Evolutionary conservation across 2,113 vertebrate species (phyloP).

Genomic region (Cryptotis parvus): DNA sequence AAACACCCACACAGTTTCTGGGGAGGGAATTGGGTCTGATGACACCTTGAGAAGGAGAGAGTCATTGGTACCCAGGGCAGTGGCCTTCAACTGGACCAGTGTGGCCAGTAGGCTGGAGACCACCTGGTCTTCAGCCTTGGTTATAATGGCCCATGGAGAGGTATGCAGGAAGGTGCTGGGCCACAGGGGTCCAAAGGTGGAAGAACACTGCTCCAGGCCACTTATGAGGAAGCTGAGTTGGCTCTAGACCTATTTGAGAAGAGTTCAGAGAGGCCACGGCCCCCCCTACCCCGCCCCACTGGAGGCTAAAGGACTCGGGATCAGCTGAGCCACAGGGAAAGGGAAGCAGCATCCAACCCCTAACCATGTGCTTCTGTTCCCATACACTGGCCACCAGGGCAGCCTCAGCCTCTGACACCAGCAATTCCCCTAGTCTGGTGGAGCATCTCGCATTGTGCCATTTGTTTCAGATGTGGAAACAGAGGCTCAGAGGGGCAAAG

Average conservation of each 20-base stretch:
- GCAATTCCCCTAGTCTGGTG: neutral
- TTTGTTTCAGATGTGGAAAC: neutral
- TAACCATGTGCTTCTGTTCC: neutral
- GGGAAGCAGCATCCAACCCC: neutral
- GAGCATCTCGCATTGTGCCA: no score
- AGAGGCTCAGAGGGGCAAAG: neutral
- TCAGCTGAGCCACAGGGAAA: neutral
- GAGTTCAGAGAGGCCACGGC: neutral
- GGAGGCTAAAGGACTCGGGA: neutral
- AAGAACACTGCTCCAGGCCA: neutral
- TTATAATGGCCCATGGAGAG: no score
- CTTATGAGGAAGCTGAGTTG: slow-evolving; percentile 27
- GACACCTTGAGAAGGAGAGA: slow-evolving; percentile 74
- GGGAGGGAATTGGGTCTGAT: slow-evolving; percentile 57
- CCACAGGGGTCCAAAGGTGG: no score
- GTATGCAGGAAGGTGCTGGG: no score
- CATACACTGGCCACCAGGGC: neutral
- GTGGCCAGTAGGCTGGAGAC: no score
- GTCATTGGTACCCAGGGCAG: neutral
- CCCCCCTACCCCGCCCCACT: neutral
- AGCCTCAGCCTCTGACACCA: neutral
- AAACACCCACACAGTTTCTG: neutral
- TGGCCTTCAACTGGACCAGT: no score
- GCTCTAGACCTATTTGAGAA: slow-evolving; percentile 25
- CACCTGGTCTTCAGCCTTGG: no score